Evolutionary conservation across 1,140 invertebrate species (phyloP).

Genomic region (Apis dorsata): DNA sequence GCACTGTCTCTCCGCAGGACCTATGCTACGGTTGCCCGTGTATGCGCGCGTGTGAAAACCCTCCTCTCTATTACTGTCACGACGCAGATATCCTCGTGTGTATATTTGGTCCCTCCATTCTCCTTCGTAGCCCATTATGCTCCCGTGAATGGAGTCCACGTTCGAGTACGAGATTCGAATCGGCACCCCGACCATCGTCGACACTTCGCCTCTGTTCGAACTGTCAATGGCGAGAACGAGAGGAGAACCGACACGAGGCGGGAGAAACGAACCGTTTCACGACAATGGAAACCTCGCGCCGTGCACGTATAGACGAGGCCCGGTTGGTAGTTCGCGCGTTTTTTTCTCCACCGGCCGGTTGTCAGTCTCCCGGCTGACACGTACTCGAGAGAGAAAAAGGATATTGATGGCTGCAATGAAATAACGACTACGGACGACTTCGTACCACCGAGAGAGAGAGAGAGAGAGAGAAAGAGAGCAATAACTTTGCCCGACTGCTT

Average conservation of each 20-base stretch:
- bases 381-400: constrained; percentile 46
- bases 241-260: not conserved
- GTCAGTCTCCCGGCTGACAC: constrained; percentile 56
- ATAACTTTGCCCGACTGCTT: not conserved
- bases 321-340: constrained; percentile 24
- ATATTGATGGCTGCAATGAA: constrained; percentile 51
- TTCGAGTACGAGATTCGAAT: constrained; percentile 69
- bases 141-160: constrained; percentile 63
- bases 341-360: constrained; percentile 49
- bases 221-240: constrained; percentile 58
- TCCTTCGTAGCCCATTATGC: constrained; percentile 60
- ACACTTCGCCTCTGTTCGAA: constrained; percentile 67
- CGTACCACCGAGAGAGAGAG: not conserved
- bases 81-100: not conserved
- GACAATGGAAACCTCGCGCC: constrained; percentile 59
- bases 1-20: constrained; percentile 20
- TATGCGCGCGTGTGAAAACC: constrained; percentile 19
- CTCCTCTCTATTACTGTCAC: constrained; percentile 16
- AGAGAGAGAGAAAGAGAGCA: not conserved
- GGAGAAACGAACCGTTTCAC: constrained; percentile 50
- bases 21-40: constrained; percentile 17
- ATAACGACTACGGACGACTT: constrained; percentile 31
- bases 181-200: constrained; percentile 61
- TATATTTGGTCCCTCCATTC: constrained; percentile 50
- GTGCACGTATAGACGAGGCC: constrained; percentile 31